Conservation (phyloP, 2,113 vertebrate species). For the Nannospalax galili region DNA sequence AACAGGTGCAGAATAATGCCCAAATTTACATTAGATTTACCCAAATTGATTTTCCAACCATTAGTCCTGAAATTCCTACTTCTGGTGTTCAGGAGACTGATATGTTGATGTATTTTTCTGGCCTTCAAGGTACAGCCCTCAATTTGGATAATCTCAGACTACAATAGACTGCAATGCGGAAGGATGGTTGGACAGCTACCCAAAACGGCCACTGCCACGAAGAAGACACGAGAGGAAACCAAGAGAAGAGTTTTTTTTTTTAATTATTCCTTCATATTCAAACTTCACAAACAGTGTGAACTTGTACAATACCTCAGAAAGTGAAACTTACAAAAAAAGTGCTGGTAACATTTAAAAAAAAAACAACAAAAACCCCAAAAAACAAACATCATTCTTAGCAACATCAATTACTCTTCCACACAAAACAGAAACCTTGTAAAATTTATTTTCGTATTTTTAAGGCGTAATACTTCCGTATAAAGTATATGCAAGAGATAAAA, state of each 20-base stretch:
- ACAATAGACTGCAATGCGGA: background rate
- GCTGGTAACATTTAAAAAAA: conserved; percentile 91
- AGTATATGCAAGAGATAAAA: conserved; percentile 95
- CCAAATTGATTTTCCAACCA: background rate
- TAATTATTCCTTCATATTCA: conserved; percentile 94
- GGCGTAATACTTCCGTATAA: conserved; percentile 94
- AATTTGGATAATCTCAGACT: conserved; percentile 1
- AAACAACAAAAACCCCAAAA: conserved; percentile 86
- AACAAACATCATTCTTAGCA: conserved; percentile 93
- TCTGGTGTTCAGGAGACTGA: background rate
- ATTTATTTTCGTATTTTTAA: conserved; percentile 94
- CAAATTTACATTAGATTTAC: background rate
- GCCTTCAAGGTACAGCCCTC: background rate
- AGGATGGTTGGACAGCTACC: background rate
- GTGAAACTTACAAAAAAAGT: conserved; percentile 94
- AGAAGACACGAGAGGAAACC: conserved; percentile 68
- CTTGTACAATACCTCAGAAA: conserved; percentile 94
- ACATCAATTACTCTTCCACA: conserved; percentile 94
- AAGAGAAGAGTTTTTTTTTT: conserved; percentile 83
- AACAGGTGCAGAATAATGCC: background rate
- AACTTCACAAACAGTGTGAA: conserved; percentile 95
- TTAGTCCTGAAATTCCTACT: background rate
- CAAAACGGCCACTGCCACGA: background rate
- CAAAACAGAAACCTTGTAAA: conserved; percentile 94
- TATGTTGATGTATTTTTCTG: background rate